A percentile compares a stretch with the other conserved stretches of the same genome.
Evolutionary conservation across 2,888 invertebrate genomes (phyloP).

Genomic region (Tachina grossa): DNA sequence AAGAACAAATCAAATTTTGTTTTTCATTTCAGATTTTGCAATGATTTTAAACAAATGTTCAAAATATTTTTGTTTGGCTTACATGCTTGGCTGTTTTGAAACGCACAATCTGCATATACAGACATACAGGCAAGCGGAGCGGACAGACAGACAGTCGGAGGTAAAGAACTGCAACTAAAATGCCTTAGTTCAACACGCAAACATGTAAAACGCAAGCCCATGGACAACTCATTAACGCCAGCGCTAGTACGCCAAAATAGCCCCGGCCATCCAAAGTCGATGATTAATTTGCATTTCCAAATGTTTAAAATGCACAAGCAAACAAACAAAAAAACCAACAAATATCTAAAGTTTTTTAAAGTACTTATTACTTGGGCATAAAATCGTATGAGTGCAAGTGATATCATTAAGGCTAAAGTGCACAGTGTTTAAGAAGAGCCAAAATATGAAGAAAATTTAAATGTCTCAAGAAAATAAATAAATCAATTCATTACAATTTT

Average conservation of each 20-base stretch:
- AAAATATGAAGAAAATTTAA: background rate
- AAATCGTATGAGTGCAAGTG: conserved; percentile 42
- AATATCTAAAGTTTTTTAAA: conserved; percentile 55
- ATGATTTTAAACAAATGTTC: conserved; percentile 65
- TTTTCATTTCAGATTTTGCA: conserved; percentile 41
- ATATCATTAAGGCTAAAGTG: conserved; percentile 53
- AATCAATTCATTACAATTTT: too few species aligned
- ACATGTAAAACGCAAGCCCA: conserved; percentile 74
- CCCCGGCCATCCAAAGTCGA: conserved; percentile 74
- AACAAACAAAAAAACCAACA: conserved; percentile 12
- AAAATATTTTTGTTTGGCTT: conserved; percentile 45
- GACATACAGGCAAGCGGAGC: background rate
- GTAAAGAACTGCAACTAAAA: conserved; percentile 40
- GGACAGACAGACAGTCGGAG: background rate
- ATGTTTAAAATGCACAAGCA: conserved; percentile 45
- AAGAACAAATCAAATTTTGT: conserved; percentile 17
- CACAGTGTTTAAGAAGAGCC: conserved; percentile 24
- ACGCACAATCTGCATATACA: conserved; percentile 31
- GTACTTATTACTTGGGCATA: conserved; percentile 57
- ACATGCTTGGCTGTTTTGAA: conserved; percentile 14
- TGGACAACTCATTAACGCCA: conserved; percentile 74
- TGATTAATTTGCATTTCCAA: conserved; percentile 81
- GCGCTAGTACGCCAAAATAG: conserved; percentile 64
- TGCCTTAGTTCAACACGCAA: conserved; percentile 69
- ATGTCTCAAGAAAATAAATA: too few species aligned